Conservation (phyloP, 2,888 invertebrate species). For the Plutella xylostella region DNA sequence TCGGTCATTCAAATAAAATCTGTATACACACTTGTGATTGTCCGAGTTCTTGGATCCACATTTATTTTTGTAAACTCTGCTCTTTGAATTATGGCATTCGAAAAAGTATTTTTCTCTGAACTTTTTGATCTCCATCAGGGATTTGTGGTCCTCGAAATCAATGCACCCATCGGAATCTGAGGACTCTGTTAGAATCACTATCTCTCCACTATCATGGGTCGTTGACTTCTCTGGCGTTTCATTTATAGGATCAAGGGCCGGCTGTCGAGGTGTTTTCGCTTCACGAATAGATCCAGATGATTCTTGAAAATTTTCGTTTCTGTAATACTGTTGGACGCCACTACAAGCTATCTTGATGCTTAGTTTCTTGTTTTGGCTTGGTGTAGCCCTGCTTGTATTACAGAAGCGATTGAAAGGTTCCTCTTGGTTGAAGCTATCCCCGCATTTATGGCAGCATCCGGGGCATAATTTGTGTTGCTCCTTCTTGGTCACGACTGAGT, state of each 20-base stretch:
- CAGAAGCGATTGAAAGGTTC: not conserved
- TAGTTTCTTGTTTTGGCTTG: constrained; percentile 3
- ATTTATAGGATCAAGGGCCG: constrained; percentile 38
- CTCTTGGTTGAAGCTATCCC: constrained; percentile 23
- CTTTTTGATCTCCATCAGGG: constrained; percentile 37
- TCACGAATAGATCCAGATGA: constrained; percentile 34
- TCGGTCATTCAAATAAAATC: constrained; percentile 68
- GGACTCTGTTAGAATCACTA: constrained; percentile 23
- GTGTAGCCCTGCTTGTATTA: not conserved
- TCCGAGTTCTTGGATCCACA: constrained; percentile 28
- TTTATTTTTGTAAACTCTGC: constrained; percentile 33
- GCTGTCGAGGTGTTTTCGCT: constrained; percentile 17
- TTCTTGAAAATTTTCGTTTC: constrained; percentile 41
- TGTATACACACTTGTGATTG: constrained; percentile 63
- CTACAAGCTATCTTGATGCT: constrained; percentile 6
- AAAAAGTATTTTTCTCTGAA: constrained; percentile 71
- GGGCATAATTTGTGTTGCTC: constrained; percentile 7
- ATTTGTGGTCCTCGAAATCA: constrained; percentile 28
- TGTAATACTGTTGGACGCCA: constrained; percentile 40
- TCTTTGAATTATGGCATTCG: constrained; percentile 69
- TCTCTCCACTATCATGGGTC: constrained; percentile 13
- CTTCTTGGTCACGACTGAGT: constrained; percentile 25
- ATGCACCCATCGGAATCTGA: constrained; percentile 28
- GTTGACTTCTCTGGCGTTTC: constrained; percentile 33
- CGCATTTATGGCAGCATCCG: constrained; percentile 32